Conservation (phyloP, 2,113 vertebrate species). For the Macrotis lagotis region DNA sequence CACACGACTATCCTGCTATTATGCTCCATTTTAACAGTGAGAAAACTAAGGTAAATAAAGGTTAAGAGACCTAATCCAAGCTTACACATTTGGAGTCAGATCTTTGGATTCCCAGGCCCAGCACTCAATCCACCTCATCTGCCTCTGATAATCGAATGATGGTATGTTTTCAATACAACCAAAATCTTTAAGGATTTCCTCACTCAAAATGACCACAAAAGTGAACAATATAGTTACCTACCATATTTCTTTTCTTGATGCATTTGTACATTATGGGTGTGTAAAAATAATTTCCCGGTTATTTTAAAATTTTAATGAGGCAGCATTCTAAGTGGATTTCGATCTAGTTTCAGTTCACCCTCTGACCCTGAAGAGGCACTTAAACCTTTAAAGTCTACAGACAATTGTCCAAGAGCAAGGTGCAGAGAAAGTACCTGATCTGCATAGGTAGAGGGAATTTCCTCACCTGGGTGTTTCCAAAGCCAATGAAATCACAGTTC, state of each 20-base stretch:
- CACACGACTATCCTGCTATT: background rate
- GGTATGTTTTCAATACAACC: background rate
- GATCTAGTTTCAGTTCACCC: background rate
- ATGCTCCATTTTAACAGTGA: background rate
- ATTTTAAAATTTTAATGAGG: constrained; percentile 16
- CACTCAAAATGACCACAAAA: constrained; percentile 18
- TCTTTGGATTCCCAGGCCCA: background rate
- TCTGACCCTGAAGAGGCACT: background rate
- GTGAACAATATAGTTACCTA: constrained; percentile 15
- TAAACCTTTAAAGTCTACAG: background rate
- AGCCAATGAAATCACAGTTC: background rate
- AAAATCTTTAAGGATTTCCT: background rate
- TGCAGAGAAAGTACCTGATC: background rate
- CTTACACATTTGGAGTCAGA: background rate
- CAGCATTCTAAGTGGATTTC: constrained; percentile 26
- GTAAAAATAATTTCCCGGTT: constrained; percentile 14
- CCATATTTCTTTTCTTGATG: background rate
- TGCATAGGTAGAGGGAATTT: background rate
- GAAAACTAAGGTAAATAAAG: background rate
- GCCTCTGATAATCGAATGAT: background rate
- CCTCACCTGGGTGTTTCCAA: background rate
- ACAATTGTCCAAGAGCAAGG: background rate
- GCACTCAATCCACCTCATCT: background rate
- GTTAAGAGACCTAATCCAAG: background rate
- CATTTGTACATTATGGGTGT: constrained; percentile 23